Base-by-base conservation (phyloP, 2,113 vertebrate species). In the Apodemus speciosus region DNA sequence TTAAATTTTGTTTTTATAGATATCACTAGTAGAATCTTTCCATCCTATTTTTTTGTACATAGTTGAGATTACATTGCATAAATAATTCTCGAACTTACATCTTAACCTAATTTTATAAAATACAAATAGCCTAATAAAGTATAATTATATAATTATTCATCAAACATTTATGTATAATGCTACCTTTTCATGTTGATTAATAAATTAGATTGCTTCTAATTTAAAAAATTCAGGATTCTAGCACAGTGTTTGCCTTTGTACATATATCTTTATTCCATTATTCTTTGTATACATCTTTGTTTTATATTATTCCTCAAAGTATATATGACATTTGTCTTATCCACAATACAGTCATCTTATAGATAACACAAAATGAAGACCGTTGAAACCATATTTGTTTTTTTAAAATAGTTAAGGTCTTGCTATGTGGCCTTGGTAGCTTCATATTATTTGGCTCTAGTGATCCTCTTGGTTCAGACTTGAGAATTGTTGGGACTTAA, bases 231-330 rank as follows among this genome's bases (percentile, higher is more conserved):
- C 14, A 91, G 92, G 87, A 58, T 84, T 83, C 51, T 89, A 73
- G 25, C 15, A 9, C 88, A 46, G 85, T 16, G 38, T 90, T 85
- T 46, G 93, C 60, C 68, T 88, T 86, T 90, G 25, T n/a, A 51
- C 14, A 85, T 81, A 90, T 71, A 92, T 93, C 72, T 75, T 85
- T 85, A 64, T 88, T 95, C 11, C 75, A 85, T 79, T 96, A 27
- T 40, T 72, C 68, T 90, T 87, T 88, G 46, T 49, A 43, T 10
- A 88, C 91, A 95, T 80, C 76, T 75, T 79, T 90, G 53, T 85
- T 95, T 16, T 75, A 69, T 43, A 83, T 49, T 85, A 68, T 25
- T 53, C 66, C 46, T 92, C 69, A 90, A 88, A 92, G 85, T 88
- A 56, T 88, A 56, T 60, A 21, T 40, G 30, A 23, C 71, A 88